Base-by-base conservation (phyloP, 2,113 vertebrate species). In the Pardalotus punctatus region DNA sequence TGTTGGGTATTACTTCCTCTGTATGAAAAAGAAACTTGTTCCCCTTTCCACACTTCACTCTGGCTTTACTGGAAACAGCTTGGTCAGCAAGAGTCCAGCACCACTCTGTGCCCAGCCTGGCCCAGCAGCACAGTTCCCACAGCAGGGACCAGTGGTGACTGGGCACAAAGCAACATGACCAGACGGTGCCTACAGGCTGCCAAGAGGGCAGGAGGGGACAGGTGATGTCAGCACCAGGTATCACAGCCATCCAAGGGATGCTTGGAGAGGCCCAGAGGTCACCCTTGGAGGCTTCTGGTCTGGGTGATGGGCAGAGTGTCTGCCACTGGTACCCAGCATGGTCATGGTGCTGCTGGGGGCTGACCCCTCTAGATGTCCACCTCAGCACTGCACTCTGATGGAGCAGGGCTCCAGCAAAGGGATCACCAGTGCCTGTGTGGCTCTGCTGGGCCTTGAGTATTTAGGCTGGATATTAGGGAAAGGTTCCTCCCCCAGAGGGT, bases 1-100 rank as follows among this genome's bases (percentile, higher is more conserved):
- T 57, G 23, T 18, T 38, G 14, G 76, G 88, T 94, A 95, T 95
- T 40, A 1, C 21, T 97, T 94, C 94, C 65, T 80, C 40, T 27
- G 7, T 13, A 5, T 0, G 0, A 69, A 25, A 22, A 18, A 57
- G 47, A 73, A 84, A 24, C 42, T 81, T 62, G 72, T 95, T 94
- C 90, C 88, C 14, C n/a, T 94, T 96, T 48, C 42, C 2, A 0
- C 0, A 0, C 5, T n/a, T 6, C 2, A 14, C 24, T 35, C 19
- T 23, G n/a, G 16, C 6, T 54, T 40, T 60, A 29, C 48, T 27
- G 38, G 51, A 60, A 94, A 60, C 25, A 70, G 67, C 70, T 56
- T 43, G 21, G 36, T 80, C 81, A 80, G 77, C 66, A 38, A 5
- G 83, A 82, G 18, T 10, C 23, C 65, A 72, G 79, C 29, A n/a